Conservation (phyloP, 2,797 vertebrate species). For the Pipistrellus kuhlii region DNA sequence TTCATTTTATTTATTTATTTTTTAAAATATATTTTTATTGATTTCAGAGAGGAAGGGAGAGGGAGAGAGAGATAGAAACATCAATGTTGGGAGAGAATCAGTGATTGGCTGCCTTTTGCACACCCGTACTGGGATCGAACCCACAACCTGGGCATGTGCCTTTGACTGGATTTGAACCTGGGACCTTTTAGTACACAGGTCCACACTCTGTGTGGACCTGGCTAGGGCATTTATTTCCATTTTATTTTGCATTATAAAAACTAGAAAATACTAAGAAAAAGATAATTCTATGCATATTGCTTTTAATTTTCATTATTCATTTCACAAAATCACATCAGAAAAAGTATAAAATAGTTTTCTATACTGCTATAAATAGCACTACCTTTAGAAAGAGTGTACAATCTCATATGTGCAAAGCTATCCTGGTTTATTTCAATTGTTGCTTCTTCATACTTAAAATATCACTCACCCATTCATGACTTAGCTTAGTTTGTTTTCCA, state of each 20-base stretch:
- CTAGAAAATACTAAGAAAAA: slow-evolving; percentile 52
- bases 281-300: background rate
- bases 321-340: slow-evolving; percentile 55
- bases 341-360: slow-evolving; percentile 24
- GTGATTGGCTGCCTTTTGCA: too few species aligned
- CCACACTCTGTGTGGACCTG: too few species aligned
- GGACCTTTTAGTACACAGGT: too few species aligned
- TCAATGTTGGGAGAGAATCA: too few species aligned
- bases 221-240: background rate
- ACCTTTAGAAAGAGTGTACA: background rate
- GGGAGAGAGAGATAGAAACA: too few species aligned
- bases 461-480: background rate
- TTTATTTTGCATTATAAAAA: background rate
- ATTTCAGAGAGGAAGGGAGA: too few species aligned
- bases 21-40: too few species aligned
- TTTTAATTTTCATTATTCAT: slow-evolving; percentile 64
- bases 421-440: background rate
- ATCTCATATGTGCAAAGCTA: background rate
- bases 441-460: background rate
- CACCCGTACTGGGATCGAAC: too few species aligned
- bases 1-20: background rate
- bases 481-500: accelerated
- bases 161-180: too few species aligned
- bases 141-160: too few species aligned
- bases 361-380: background rate